phyloP scores from a whole-genome alignment of 2,797 vertebrate genomes.

The Semotilus atromaculatus region DNA sequence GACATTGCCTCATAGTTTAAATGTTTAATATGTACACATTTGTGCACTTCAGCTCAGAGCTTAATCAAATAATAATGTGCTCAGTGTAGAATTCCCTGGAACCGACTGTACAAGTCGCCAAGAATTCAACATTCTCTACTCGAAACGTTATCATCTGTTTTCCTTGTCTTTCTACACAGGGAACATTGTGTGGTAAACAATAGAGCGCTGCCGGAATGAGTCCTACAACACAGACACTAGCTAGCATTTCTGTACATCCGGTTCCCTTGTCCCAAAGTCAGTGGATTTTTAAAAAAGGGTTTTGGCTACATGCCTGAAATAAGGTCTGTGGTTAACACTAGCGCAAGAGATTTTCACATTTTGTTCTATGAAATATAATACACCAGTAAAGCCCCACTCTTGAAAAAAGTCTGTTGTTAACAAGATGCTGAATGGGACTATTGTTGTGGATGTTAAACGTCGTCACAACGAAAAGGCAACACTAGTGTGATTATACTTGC shows the following conservation, averaged over 20 bases:
- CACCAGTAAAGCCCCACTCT: not conserved
- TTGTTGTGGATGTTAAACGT: not conserved
- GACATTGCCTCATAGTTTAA: conserved; percentile 37
- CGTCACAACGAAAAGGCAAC: not conserved
- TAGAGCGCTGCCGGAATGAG: not conserved
- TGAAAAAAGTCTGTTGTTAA: not conserved
- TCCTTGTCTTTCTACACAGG: not conserved
- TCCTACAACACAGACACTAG: not conserved
- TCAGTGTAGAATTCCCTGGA: not conserved
- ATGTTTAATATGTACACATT: conserved; percentile 42
- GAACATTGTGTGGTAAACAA: not conserved
- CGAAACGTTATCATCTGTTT: not conserved
- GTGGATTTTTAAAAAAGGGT: not conserved
- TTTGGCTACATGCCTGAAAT: not conserved
- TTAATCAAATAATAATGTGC: conserved; percentile 50
- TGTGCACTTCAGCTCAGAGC: conserved; percentile 42
- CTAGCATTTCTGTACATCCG: not conserved
- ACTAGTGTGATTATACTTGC: not conserved
- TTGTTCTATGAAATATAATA: not conserved
- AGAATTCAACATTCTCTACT: not conserved
- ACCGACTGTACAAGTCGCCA: not conserved
- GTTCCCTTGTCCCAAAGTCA: not conserved
- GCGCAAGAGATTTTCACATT: not conserved
- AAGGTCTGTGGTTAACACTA: not conserved
- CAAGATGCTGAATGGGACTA: not conserved